Percentiles rank a stretch among this genome's conserved stretches.
These are phyloP conservation scores for Corvus cornix DNA, from an alignment of 2,113 vertebrate genomes.

Conservation along the genomic window DNA sequence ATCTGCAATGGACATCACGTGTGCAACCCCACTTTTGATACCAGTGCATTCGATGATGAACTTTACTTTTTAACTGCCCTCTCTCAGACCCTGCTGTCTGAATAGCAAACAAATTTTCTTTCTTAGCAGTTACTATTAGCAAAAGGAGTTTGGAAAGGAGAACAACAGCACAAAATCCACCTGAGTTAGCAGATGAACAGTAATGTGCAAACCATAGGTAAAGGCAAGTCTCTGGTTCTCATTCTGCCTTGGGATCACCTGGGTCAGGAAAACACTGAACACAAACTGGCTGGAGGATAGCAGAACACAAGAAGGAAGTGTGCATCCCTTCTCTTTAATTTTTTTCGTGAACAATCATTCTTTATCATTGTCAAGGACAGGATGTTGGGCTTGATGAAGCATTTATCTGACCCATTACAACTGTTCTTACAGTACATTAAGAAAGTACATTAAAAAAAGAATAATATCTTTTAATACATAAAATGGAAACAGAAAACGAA, in stretches of 20 bases:
- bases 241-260: not conserved
- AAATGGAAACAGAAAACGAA: not conserved
- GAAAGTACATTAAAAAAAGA: not conserved
- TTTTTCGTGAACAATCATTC: not conserved
- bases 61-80: not conserved
- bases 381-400: not conserved
- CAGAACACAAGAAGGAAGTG: not conserved
- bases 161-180: not conserved
- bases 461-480: not conserved
- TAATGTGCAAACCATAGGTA: accelerated
- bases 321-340: not conserved
- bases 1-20: not conserved
- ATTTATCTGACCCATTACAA: not conserved
- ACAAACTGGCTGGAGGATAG: not conserved
- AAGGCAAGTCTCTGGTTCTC: not conserved
- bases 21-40: not conserved
- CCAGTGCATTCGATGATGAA: not conserved
- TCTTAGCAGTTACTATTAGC: not conserved
- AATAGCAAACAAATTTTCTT: not conserved
- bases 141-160: not conserved
- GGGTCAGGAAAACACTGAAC: not conserved
- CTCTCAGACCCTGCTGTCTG: not conserved
- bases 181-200: not conserved
- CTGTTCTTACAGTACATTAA: not conserved
- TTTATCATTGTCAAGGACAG: not conserved